A percentile compares a stretch with the other conserved stretches of the same genome.
phyloP scores from a whole-genome alignment of 1,140 invertebrate genomes.

The Sminthurinus signatus region DNA sequence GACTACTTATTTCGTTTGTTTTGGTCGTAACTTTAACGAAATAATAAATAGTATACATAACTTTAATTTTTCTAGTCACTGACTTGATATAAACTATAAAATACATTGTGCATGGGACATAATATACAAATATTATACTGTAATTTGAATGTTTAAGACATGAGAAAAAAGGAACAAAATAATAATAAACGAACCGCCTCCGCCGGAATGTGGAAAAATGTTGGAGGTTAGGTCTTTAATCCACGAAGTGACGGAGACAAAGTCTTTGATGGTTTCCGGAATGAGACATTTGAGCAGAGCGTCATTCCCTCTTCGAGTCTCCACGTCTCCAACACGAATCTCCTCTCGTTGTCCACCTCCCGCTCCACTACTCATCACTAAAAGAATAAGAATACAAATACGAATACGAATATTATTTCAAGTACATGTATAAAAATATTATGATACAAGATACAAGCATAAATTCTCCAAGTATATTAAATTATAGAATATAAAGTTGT shows the following conservation, averaged over 20 bases:
- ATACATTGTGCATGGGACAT: background rate
- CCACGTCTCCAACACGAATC: slow-evolving; percentile 53
- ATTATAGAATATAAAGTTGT: background rate
- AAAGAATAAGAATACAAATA: slow-evolving; percentile 41
- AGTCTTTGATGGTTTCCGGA: slow-evolving; percentile 70
- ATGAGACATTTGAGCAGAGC: slow-evolving; percentile 73
- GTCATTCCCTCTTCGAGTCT: slow-evolving; percentile 66
- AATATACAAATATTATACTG: background rate
- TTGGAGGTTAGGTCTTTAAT: slow-evolving; percentile 66
- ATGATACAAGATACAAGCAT: background rate
- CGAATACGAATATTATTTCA: background rate
- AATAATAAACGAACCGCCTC: slow-evolving; percentile 11
- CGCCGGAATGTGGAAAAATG: slow-evolving; percentile 35
- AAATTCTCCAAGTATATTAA: background rate
- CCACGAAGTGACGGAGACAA: slow-evolving; percentile 77
- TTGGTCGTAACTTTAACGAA: too few relatives aligned
- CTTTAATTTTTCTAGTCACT: too few relatives aligned
- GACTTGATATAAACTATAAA: too few relatives aligned
- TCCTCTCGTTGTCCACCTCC: slow-evolving; percentile 74
- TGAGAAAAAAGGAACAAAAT: background rate
- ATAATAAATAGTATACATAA: too few relatives aligned
- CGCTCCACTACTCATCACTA: slow-evolving; percentile 78
- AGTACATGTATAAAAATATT: background rate
- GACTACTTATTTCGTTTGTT: too few relatives aligned
- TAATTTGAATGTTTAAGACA: background rate